Conservation (phyloP, 53 echinoderm and acorn worm species). For the Glandiceps talaboti region DNA sequence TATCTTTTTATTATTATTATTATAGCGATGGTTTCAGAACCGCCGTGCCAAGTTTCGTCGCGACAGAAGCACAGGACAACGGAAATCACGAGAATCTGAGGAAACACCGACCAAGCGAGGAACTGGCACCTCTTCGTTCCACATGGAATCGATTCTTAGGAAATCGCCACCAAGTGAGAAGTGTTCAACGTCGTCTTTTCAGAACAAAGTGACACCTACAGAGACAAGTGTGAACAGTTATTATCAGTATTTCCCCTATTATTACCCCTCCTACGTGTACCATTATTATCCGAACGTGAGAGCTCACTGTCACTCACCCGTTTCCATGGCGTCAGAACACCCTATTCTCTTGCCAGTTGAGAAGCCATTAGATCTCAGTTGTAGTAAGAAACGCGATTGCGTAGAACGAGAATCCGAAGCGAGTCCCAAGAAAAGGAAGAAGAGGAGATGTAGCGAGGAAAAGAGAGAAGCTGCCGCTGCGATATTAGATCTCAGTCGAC, state of each 20-base stretch:
- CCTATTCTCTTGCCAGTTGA: background rate
- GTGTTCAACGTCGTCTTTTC: background rate
- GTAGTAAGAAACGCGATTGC: background rate
- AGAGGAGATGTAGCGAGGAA: too few relatives aligned
- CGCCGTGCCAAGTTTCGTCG: conserved; percentile 65
- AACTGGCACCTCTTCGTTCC: background rate
- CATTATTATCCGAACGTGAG: background rate
- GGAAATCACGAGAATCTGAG: background rate
- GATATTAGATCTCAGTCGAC: background rate
- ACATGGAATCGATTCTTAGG: background rate
- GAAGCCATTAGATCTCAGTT: background rate
- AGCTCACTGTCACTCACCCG: background rate
- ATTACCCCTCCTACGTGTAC: background rate
- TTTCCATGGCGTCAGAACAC: background rate
- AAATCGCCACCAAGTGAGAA: background rate
- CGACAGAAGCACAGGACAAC: background rate
- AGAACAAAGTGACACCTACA: background rate
- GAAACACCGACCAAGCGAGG: background rate
- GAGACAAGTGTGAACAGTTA: background rate
- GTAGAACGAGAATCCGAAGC: background rate
- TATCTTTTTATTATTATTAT: conserved; percentile 3
- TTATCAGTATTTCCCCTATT: background rate
- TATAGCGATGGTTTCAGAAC: conserved; percentile 89
- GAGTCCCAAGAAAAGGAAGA: background rate
- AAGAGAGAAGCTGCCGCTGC: background rate